Evolutionary conservation across 2,797 vertebrate genomes (phyloP), one percentile per base, ranked within the genome.

Genomic region (Melanotaenia boesemani): DNA sequence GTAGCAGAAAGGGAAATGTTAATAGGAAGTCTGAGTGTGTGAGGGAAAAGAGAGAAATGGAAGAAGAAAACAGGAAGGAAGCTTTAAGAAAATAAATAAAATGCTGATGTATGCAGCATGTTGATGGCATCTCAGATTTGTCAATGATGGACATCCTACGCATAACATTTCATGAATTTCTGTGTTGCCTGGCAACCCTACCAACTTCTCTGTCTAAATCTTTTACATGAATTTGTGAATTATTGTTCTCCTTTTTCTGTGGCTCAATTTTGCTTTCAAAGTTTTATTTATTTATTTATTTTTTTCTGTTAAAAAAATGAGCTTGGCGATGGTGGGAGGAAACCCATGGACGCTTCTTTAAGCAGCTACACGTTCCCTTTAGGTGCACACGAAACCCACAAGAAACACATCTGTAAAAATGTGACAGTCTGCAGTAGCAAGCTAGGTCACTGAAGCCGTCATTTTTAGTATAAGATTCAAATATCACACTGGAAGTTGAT

Each of bases 101-200:
- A 56, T 0, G 50, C 79, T 83, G 80, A 74, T 10, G 59, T 64
- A 59, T 59, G 76, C 66, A 63, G 75, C 59, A 48, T 82, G 88
- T 72, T 83, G 77, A 90, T 73, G 77, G 65, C 71, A 48, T 80
- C 77, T 72, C 66, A 84, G 72, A 70, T 91, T 89, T 61, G 83
- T 95, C 79, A 93, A 87, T 92, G 87, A 89, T 83, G 84, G 88
- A 72, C 88, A 91, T 91, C 92, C 85, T 84, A 91, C 76, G 69
- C 67, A 74, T 92, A 63, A 78, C 74, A 90, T 37, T 83, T 86
- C 77, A 88, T 80, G 87, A 88, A 90, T 90, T 78, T 88, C 77
- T 79, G 80, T 86, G 92, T 94, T 89, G 92, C 91, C 72, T 65
- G 93, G 84, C 92, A 94, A 94, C 86, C 67, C 84, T 69, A 63